Evolutionary conservation across 2,797 vertebrate species (phyloP), one percentile per base, ranked within the genome.

Genomic region (Limosa lapponica): DNA sequence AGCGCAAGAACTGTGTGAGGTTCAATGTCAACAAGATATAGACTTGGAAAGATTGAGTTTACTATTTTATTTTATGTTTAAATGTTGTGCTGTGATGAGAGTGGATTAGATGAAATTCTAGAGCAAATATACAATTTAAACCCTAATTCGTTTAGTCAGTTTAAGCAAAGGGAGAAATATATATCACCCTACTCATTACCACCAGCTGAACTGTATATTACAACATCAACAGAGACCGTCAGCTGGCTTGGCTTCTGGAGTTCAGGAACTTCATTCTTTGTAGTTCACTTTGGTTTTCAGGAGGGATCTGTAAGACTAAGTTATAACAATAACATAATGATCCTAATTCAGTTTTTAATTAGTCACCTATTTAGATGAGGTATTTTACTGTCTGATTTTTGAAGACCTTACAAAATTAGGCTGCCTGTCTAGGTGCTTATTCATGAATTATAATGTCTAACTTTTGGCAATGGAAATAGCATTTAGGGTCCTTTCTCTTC

Each of bases 11-110:
- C 97, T 96, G 86, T 96, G 96, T 93, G 97, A 96, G 91, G 95
- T 96, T 97, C 97, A 98, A 84, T 96, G 96, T 98, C 98, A 97
- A 98, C 97, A 97, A 97, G 96, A 90, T 73, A 77, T 74, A 91
- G 93, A 85, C 92, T 92, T 70, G 61, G 97, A 96, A 97, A 97
- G 97, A 97, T 7, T 62, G 73, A 95, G 90, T 93, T 95, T 94
- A 94, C 95, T 93, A 39, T 95, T 97, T 95, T 83, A 86, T 97
- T 93, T 97, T 94, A 93, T 97, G 97, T 97, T 97, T 95, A 95
- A 95, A 97, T 96, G 92, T 80, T 97, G 95, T 92, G 83, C 94
- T 95, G 89, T 85, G 92, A 95, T 82, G 94, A 79, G 94, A 94
- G 95, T 34, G 66, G 84, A 94, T 95, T 86, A 85, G 85, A 95